phyloP scores from a whole-genome alignment of 2,888 invertebrate species.

The Lycocerus yunnanus region DNA sequence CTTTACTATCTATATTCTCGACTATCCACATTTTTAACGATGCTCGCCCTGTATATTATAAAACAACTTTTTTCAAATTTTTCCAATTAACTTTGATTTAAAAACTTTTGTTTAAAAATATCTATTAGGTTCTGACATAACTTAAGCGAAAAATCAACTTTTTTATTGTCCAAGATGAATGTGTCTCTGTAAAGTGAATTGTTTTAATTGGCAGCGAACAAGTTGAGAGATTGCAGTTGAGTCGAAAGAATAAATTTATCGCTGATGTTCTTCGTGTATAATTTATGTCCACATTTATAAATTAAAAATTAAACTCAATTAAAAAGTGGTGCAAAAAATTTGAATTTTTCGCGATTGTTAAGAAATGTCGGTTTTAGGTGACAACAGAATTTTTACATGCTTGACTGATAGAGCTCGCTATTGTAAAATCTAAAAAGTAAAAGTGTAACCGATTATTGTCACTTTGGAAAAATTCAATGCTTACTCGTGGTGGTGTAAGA shows the following conservation, averaged over 20 bases:
- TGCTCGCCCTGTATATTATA: neutral
- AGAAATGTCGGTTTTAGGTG: neutral
- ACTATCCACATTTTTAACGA: neutral
- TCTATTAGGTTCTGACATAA: neutral
- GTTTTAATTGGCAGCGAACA: slow-evolving; percentile 12
- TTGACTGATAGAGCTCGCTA: slow-evolving; percentile 7
- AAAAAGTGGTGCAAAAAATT: neutral
- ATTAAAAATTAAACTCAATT: neutral
- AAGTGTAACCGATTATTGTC: slow-evolving; percentile 5
- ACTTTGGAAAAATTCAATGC: neutral
- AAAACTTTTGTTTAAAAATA: neutral
- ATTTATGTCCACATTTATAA: slow-evolving; percentile 11
- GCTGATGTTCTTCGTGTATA: slow-evolving; percentile 12
- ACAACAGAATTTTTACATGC: slow-evolving; percentile 10
- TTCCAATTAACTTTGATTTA: neutral
- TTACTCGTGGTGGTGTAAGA: neutral
- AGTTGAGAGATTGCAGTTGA: slow-evolving; percentile 14
- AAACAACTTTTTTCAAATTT: neutral
- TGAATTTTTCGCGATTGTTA: neutral
- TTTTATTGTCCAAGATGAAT: neutral
- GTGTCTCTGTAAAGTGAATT: slow-evolving; percentile 4
- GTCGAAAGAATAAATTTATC: slow-evolving; percentile 14
- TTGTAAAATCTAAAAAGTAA: slow-evolving; percentile 9
- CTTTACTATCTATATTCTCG: no score
- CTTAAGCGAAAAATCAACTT: neutral